Conservation (phyloP, 2,888 invertebrate genomes). For the Agrotis segetum region DNA sequence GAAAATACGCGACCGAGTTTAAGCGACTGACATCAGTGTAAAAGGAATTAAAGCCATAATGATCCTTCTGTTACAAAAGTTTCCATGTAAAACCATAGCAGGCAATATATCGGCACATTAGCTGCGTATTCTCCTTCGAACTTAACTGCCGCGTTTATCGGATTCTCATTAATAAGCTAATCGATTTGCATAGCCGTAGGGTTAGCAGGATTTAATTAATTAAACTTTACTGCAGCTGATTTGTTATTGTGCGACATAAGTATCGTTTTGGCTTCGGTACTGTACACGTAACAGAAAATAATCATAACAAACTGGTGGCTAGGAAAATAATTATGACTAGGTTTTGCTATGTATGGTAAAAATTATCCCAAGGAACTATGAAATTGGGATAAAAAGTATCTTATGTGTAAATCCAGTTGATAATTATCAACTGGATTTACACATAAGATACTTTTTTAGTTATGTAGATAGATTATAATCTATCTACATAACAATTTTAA, state of each 20-base stretch:
- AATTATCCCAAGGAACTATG: too few relatives aligned
- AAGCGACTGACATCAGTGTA: too few relatives aligned
- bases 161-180: slow-evolving; percentile 55
- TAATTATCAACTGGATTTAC: too few relatives aligned
- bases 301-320: too few relatives aligned
- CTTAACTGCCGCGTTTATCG: slow-evolving; percentile 59
- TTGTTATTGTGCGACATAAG: not conserved
- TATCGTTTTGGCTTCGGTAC: not conserved
- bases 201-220: slow-evolving; percentile 42
- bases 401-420: too few relatives aligned
- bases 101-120: slow-evolving; percentile 58
- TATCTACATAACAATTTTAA: too few relatives aligned
- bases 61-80: slow-evolving; percentile 28
- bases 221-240: slow-evolving; percentile 16
- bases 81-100: slow-evolving; percentile 14
- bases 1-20: too few relatives aligned
- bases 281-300: not conserved
- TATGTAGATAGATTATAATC: too few relatives aligned
- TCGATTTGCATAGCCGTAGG: slow-evolving; percentile 57
- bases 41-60: not conserved
- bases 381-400: too few relatives aligned
- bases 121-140: slow-evolving; percentile 49
- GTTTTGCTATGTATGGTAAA: too few relatives aligned
- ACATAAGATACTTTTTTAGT: too few relatives aligned
- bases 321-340: too few relatives aligned